Evolutionary conservation across 1,140 invertebrate genomes (phyloP), one percentile per base, ranked within the genome.

Genomic region (Drosophila insularis): DNA sequence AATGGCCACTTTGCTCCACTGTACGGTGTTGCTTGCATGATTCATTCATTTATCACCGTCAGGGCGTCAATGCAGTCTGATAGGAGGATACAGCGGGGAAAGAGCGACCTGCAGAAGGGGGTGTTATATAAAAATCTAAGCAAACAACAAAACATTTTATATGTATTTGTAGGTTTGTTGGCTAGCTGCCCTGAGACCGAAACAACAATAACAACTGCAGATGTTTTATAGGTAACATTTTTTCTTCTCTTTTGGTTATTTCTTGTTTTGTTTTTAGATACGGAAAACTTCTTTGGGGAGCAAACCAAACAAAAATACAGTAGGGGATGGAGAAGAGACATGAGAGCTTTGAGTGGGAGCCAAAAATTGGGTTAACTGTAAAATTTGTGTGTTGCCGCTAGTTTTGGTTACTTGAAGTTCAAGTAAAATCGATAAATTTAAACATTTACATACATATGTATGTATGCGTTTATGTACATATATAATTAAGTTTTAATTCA

Each of bases 41-140:
- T 86, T 86, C 82, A 86, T 86, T 86, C 82, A 86, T 87, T 87
- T 86, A 87, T 86, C 84, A 87, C 82, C 82, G 82, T 87, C 82
- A 77, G 63, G 58, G 74, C 74, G 74, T 77, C 54, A 85, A 85
- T 85, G 81, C 77, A 85, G 66, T 65, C 58, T 27, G 27, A 35
- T 39, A 14, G 53, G 53, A 63, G 27, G 27, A 27, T 27, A 27
- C 5, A 60, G 54, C 7, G 11, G 11, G 32, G 27, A 27, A 27
- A 50, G 53, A 10, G 75, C 19, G 63, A 27, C 27, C 53, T 11
- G 11, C 35, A 13, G 14, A 46, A 54, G 69, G 63, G 67, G 70
- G 72, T 37, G 55, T 35, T 58, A 61, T 78, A 68, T 78, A 86
- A 81, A 81, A 72, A 53, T 71, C 54, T 78, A 70, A 61, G 58